Percentiles rank a stretch among this genome's conserved stretches.
These are phyloP conservation scores for Lysandra coridon DNA, from an alignment of 2,888 invertebrate genomes.

Conservation along the genomic window DNA sequence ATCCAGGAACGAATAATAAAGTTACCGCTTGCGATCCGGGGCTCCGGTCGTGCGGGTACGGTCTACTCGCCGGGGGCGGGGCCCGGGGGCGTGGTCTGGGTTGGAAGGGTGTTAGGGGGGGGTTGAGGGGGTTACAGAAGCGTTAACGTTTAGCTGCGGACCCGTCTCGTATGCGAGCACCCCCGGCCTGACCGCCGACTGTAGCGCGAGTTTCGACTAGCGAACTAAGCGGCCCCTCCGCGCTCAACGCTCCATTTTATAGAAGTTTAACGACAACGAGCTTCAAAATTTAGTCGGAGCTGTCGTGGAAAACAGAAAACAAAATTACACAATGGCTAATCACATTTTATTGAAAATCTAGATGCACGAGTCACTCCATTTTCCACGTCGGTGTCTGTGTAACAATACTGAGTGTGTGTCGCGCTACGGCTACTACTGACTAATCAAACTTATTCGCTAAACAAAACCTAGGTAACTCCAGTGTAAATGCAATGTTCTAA, in stretches of 20 bases:
- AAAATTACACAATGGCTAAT: constrained; percentile 55
- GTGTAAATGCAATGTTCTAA: constrained; percentile 25
- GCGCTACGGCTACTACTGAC: constrained; percentile 26
- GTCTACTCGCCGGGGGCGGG: constrained; percentile 44
- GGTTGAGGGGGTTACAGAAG: constrained; percentile 36
- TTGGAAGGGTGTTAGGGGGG: constrained; percentile 50
- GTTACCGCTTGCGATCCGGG: constrained; percentile 72
- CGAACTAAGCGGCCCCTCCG: constrained; percentile 29
- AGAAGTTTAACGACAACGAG: constrained; percentile 19
- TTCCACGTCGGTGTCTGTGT: constrained; percentile 53
- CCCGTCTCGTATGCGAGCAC: constrained; percentile 45
- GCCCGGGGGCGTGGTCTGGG: constrained; percentile 23
- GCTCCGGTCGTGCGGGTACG: constrained; percentile 65
- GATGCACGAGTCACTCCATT: constrained; percentile 56
- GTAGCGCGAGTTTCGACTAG: constrained; percentile 25
- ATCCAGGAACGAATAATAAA: constrained; percentile 77
- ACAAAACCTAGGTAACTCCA: constrained; percentile 28
- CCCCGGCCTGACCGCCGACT: constrained; percentile 43
- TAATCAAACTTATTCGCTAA: constrained; percentile 26
- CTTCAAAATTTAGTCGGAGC: constrained; percentile 34
- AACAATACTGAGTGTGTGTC: constrained; percentile 28
- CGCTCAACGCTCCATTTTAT: constrained; percentile 47
- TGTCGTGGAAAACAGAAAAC: constrained; percentile 69
- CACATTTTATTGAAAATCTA: constrained; percentile 54
- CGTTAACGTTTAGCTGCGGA: constrained; percentile 32